Conservation (phyloP, 2,888 invertebrate species). For the Disparrhopalites patrizii region DNA sequence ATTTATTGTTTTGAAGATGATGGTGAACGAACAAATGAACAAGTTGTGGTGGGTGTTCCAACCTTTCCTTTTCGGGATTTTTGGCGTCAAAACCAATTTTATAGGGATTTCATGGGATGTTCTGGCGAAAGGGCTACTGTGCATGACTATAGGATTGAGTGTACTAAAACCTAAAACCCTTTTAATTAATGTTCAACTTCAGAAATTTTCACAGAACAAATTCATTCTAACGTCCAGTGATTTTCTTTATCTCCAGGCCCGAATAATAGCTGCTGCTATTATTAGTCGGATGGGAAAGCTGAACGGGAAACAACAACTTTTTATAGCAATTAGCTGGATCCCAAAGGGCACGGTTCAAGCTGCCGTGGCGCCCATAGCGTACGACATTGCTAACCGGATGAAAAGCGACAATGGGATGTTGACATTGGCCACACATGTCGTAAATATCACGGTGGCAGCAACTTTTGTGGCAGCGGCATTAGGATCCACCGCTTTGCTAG, state of each 20-base stretch:
- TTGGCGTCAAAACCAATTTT: constrained; percentile 40
- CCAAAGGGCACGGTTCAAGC: constrained; percentile 47
- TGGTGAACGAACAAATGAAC: not conserved
- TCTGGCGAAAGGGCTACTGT: constrained; percentile 31
- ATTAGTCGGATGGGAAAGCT: constrained; percentile 23
- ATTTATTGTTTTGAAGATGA: no score
- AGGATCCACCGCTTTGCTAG: constrained; percentile 27
- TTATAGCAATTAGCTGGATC: constrained; percentile 39
- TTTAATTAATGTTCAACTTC: not conserved
- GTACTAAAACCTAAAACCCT: not conserved
- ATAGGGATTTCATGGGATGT: constrained; percentile 35
- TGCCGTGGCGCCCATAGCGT: constrained; percentile 39
- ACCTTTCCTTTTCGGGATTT: constrained; percentile 44
- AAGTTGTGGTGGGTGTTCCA: constrained; percentile 42
- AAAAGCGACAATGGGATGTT: constrained; percentile 5
- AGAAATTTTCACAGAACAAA: not conserved
- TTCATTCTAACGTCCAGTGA: not conserved
- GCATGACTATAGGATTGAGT: constrained; percentile 28
- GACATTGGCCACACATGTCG: constrained; percentile 31
- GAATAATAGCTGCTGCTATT: not conserved
- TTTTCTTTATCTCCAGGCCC: no score
- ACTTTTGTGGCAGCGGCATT: constrained; percentile 32
- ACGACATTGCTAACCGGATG: constrained; percentile 32
- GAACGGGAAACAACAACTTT: constrained; percentile 33
- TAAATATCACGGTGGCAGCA: constrained; percentile 33